phyloP scores from a whole-genome alignment of 2,113 vertebrate genomes.

The Xiphophorus hellerii region DNA sequence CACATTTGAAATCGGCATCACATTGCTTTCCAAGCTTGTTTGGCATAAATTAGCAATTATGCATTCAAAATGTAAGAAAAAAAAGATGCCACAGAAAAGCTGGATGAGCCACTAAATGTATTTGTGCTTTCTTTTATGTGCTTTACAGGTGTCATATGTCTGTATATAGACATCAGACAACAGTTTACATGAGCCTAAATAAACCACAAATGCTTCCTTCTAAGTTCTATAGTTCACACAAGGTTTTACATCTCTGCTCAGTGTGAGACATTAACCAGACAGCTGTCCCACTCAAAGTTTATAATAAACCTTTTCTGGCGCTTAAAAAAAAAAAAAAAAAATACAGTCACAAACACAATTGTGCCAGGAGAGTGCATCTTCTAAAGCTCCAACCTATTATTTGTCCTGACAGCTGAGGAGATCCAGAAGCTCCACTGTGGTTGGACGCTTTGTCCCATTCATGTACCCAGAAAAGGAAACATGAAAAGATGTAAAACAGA shows the following conservation, averaged over 20 bases:
- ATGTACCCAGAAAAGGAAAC: constrained; percentile 59
- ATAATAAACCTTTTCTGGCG: constrained; percentile 49
- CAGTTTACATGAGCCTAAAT: constrained; percentile 67
- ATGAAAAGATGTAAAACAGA: constrained; percentile 58
- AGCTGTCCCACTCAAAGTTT: constrained; percentile 46
- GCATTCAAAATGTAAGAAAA: neutral
- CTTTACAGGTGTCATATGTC: constrained; percentile 46
- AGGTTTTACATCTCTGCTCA: constrained; percentile 7
- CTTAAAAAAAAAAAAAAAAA: constrained; percentile 27
- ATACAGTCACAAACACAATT: constrained; percentile 54
- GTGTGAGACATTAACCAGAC: constrained; percentile 53
- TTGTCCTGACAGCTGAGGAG: constrained; percentile 40
- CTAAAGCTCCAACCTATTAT: constrained; percentile 27
- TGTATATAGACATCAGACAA: constrained; percentile 59
- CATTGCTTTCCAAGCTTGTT: neutral
- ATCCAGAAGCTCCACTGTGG: constrained; percentile 57
- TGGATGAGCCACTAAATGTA: neutral
- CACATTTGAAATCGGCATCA: neutral
- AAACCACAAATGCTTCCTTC: constrained; percentile 49
- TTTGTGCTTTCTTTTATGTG: neutral
- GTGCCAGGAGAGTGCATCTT: constrained; percentile 29
- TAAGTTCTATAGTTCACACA: constrained; percentile 52
- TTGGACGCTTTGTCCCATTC: constrained; percentile 36
- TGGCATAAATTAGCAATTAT: neutral
- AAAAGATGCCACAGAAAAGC: neutral